Percentiles rank a stretch among this genome's conserved stretches.
Evolutionary conservation across 1,140 invertebrate genomes (phyloP).

Genomic region (Acromyrmex echinatior): DNA sequence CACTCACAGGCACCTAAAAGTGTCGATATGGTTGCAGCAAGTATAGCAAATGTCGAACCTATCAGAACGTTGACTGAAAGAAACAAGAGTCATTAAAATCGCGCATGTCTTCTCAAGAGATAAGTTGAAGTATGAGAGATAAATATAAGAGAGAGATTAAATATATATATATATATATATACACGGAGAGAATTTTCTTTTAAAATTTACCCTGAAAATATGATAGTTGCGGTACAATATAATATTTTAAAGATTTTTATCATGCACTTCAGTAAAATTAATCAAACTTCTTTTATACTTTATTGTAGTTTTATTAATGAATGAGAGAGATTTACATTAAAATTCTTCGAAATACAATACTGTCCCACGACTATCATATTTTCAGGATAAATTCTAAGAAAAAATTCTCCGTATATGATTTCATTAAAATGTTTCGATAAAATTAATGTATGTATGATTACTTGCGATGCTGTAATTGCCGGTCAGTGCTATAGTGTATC

Average conservation of each 20-base stretch:
- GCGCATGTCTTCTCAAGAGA: background rate
- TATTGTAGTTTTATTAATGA: too few species aligned
- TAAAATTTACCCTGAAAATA: too few species aligned
- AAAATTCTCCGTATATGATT: background rate
- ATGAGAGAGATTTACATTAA: too few species aligned
- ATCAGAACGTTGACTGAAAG: slow-evolving; percentile 53
- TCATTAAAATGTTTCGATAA: background rate
- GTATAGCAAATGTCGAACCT: background rate
- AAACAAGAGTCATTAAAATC: slow-evolving; percentile 10
- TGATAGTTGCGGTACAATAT: too few species aligned
- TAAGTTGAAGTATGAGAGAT: background rate
- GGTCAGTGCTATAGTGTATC: slow-evolving; percentile 82
- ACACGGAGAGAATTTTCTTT: too few species aligned
- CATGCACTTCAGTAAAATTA: too few species aligned
- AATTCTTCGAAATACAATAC: too few species aligned
- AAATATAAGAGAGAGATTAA: background rate
- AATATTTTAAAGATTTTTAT: too few species aligned
- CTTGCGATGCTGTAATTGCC: slow-evolving; percentile 64
- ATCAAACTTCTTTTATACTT: too few species aligned
- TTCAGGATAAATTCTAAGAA: too few species aligned
- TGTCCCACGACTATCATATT: too few species aligned
- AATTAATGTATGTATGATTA: slow-evolving; percentile 63
- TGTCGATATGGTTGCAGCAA: background rate
- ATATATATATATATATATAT: too few species aligned
- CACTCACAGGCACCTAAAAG: background rate